Base-by-base conservation (phyloP, 1,140 invertebrate species). In the Homarus americanus region DNA sequence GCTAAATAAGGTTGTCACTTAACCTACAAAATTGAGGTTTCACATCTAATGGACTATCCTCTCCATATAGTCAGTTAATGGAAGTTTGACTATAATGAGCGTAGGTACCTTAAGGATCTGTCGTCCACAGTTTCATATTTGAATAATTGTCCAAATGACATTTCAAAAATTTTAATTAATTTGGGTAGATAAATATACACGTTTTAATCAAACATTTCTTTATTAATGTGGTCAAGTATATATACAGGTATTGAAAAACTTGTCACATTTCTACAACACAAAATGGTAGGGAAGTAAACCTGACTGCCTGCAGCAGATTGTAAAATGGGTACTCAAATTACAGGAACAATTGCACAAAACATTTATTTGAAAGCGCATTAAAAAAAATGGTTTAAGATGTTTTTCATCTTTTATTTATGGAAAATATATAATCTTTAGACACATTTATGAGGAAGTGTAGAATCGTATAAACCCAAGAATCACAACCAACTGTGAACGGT, bases 281-380 rank as follows among this genome's bases (percentile, higher is more conserved):
- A 69, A 32, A 69, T 69, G 5, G 3, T 32, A 24, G 63, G 63
- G 63, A 69, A 32, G 28, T 69, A 17, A 4, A 69, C n/a, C 63
- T 69, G 63, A 24, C 28, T 69, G 63, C 63, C 63, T 32, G 63
- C 63, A 69, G 63, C 63, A 69, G 63, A 69, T 69, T 28, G n/a
- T 5, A 69, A 69, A 32, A 69, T 24, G 7, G 17, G n/a, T 32
- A 5, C 5, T 69, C 28, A 69, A 69, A 69, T 69, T 69, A 32
- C 20, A 66, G 63, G 20, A 66, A 32, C 28, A 66, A 32, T 69
- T 69, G 63, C 32, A 69, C 63, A 69, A 32, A 69, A 32, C 7
- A 69, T 69, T 32, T 63, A 63, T 20, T 1, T 69, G 28, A 32
- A 69, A 32, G 63, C 63, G 32, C 63, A 69, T 28, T 32, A 69